These are phyloP conservation scores for Petrolisthes cinctipes DNA, from an alignment of 2,888 invertebrate genomes.

Conservation along the genomic window DNA sequence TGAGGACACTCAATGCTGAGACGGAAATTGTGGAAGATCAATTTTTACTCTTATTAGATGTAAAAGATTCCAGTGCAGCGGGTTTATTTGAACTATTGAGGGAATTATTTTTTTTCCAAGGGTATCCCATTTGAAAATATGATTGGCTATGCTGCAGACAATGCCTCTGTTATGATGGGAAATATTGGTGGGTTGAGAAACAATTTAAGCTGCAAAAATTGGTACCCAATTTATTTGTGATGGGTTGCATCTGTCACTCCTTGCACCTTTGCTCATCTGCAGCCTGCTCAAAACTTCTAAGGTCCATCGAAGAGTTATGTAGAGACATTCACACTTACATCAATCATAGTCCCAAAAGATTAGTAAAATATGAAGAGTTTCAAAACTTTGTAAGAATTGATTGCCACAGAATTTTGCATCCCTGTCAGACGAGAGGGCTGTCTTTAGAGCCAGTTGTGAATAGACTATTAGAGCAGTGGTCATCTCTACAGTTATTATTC, in stretches of 20 bases:
- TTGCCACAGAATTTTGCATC: background rate
- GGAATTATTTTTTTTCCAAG: background rate
- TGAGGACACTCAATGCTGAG: background rate
- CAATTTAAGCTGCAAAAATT: background rate
- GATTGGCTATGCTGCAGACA: constrained; percentile 20
- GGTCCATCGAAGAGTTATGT: background rate
- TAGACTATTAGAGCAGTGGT: background rate
- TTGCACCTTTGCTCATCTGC: no score
- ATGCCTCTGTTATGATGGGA: constrained; percentile 28
- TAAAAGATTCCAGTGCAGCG: constrained; percentile 13
- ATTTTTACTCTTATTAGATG: constrained; percentile 13
- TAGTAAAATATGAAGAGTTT: background rate
- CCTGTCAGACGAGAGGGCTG: background rate
- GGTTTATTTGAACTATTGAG: constrained; percentile 19
- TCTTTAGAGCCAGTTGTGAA: background rate
- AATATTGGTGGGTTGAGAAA: background rate
- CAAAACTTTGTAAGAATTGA: background rate
- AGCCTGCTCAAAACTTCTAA: constrained; percentile 7
- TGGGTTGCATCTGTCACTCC: constrained; percentile 16
- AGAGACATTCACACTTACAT: no score
- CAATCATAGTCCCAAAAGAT: no score
- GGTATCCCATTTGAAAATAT: constrained; percentile 18
- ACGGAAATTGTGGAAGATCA: background rate
- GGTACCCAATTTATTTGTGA: constrained; percentile 17
- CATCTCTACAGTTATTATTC: background rate